phyloP scores from a whole-genome alignment of 2,797 vertebrate genomes.

The Melanotaenia nigrans region DNA sequence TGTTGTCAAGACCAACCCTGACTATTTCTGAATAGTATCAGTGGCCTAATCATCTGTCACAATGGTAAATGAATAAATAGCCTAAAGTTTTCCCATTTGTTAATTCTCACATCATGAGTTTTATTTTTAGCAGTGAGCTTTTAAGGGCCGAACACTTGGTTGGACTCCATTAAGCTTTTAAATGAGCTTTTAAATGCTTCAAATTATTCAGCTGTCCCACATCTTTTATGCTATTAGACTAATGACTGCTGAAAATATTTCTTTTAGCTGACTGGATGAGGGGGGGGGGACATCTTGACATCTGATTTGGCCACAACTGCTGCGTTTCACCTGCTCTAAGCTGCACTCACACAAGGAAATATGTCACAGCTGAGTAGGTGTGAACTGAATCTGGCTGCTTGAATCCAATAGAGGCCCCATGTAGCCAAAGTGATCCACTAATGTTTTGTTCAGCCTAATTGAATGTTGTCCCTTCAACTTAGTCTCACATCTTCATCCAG shows the following conservation, averaged over 20 bases:
- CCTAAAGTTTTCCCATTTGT: conserved; percentile 43
- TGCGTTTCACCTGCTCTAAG: conserved; percentile 67
- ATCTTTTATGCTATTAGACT: conserved; percentile 53
- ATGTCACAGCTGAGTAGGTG: conserved; percentile 77
- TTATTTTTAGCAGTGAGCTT: conserved; percentile 66
- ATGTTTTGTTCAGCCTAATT: conserved; percentile 85
- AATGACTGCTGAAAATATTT: conserved; percentile 40
- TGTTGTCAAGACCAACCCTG: conserved; percentile 18
- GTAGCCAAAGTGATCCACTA: conserved; percentile 81
- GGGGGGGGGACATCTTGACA: conserved; percentile 53
- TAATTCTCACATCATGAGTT: conserved; percentile 38
- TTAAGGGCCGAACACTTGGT: conserved; percentile 50
- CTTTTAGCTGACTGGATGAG: conserved; percentile 11
- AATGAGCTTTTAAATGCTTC: conserved; percentile 72
- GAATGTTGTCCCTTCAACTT: conserved; percentile 82
- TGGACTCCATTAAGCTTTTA: conserved; percentile 69
- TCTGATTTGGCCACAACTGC: conserved; percentile 44
- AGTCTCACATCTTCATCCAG: conserved; percentile 76
- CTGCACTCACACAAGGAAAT: conserved; percentile 64
- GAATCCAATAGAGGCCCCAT: conserved; percentile 77
- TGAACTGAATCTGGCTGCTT: conserved; percentile 79
- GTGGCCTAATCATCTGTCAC: conserved; percentile 63
- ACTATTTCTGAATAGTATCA: conserved; percentile 40
- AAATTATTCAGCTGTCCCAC: conserved; percentile 61
- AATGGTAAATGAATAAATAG: conserved; percentile 43